These are phyloP conservation scores for Pipra filicauda DNA, from an alignment of 2,113 vertebrate species.

Conservation along the genomic window DNA sequence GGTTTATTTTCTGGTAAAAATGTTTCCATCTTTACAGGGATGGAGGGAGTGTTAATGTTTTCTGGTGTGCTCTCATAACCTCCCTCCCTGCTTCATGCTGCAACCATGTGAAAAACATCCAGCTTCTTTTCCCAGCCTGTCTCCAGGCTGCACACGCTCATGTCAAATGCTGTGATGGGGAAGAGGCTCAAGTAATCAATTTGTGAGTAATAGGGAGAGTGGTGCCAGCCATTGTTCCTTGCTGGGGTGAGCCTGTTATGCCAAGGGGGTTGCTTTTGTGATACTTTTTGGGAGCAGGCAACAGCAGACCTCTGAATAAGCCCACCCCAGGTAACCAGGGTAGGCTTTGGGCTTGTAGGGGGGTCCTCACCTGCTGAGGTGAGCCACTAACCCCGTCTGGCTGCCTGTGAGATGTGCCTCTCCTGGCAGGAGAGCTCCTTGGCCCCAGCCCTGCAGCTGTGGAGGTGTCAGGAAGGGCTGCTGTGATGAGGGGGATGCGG, in stretches of 20 bases:
- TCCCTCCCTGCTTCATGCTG: background rate
- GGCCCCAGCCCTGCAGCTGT: background rate
- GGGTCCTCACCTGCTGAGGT: background rate
- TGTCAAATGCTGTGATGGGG: background rate
- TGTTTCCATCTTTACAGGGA: background rate
- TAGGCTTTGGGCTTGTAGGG: background rate
- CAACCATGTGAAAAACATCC: background rate
- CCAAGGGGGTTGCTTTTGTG: background rate
- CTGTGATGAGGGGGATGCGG: fast-evolving
- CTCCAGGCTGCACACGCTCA: background rate
- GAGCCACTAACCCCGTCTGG: fast-evolving
- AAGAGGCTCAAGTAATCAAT: background rate
- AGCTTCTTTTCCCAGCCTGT: background rate
- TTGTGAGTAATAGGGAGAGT: background rate
- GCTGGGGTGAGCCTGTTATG: background rate
- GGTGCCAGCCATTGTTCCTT: constrained; percentile 24
- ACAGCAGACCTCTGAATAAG: background rate
- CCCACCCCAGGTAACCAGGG: background rate
- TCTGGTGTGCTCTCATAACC: background rate
- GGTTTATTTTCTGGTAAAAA: background rate
- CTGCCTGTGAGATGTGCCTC: background rate
- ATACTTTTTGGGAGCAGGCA: background rate
- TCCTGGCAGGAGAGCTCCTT: background rate
- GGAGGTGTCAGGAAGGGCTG: fast-evolving
- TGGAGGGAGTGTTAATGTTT: background rate